These are phyloP conservation scores for Semicossyphus pulcher DNA, from an alignment of 2,113 vertebrate genomes.

Conservation along the genomic window DNA sequence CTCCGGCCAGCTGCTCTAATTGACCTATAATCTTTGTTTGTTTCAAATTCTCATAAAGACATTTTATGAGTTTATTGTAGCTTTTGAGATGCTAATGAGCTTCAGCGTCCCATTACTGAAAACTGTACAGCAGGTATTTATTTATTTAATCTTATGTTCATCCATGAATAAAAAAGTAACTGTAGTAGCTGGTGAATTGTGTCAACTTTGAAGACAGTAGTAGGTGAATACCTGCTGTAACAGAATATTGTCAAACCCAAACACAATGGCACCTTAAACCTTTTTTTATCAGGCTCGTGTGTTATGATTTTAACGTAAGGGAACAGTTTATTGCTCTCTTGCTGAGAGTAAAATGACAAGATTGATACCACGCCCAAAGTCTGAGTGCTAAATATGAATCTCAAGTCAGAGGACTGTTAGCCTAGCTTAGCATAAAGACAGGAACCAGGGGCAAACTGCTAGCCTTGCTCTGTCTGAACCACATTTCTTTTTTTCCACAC, in stretches of 20 bases:
- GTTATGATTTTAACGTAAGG: neutral
- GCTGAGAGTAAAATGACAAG: too few species aligned
- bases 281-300: neutral
- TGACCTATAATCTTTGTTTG: neutral
- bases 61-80: neutral
- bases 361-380: too few species aligned
- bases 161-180: neutral
- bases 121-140: slow-evolving; percentile 13
- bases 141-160: neutral
- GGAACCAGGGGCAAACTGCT: neutral
- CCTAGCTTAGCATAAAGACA: neutral
- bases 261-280: slow-evolving; percentile 1
- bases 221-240: neutral
- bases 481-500: too few species aligned
- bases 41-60: neutral
- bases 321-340: neutral
- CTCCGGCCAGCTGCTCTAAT: slow-evolving; percentile 3
- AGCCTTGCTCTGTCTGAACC: neutral
- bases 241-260: neutral
- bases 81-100: neutral
- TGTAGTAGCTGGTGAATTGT: neutral
- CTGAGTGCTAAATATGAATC: neutral
- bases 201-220: neutral
- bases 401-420: neutral
- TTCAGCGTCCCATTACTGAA: slow-evolving; percentile 26